Base-by-base conservation (phyloP, 2,797 vertebrate genomes). In the Bradypodion pumilum region DNA sequence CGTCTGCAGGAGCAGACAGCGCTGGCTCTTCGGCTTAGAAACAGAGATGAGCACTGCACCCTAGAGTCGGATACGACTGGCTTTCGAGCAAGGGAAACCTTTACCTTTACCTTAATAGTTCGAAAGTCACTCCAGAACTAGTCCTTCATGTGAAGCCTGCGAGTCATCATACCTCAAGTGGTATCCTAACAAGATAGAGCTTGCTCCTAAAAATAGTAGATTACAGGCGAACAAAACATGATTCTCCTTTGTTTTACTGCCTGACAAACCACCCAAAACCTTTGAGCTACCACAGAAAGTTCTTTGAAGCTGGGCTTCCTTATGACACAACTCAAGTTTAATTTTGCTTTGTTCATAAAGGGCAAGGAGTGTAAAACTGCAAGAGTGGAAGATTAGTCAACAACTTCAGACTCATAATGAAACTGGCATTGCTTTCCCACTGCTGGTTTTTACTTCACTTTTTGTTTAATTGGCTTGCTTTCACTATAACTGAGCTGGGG, bases 371-470 rank as follows among this genome's bases (percentile, higher is more conserved):
- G 16, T 16, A 42, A 29, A 80, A 49, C 76, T n/a, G 40, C 19
- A 19, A 7, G 37, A 70, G 52, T 60, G 46, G 74, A n/a, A 0
- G 16, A 32, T 29, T 78, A 78, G 60, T 78, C 73, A 76, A 65
- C 59, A 52, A 46, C 3, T 0, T 0, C 6, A 62, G 35, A 49
- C 27, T 79, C 69, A 68, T 60, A 16, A 56, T 56, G 49, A 21
- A 44, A 19, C 68, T 56, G 83, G 56, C 35, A 23, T 3, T 0
- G 5, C 2, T 69, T 85, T 32, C 0, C 0, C 27, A 23, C 8
- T 74, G 74, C 0, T 1, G 35, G 86, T 89, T 90, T 80, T 83
- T 62, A 52, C 42, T 80, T 89, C 75, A 25, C 74, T 77, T 88
- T 74, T 74, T 49, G 0, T 63, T 73, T 69, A 35, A 79, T 59